Conservation (phyloP, 2,113 vertebrate species). For the Stictonetta naevosa region DNA sequence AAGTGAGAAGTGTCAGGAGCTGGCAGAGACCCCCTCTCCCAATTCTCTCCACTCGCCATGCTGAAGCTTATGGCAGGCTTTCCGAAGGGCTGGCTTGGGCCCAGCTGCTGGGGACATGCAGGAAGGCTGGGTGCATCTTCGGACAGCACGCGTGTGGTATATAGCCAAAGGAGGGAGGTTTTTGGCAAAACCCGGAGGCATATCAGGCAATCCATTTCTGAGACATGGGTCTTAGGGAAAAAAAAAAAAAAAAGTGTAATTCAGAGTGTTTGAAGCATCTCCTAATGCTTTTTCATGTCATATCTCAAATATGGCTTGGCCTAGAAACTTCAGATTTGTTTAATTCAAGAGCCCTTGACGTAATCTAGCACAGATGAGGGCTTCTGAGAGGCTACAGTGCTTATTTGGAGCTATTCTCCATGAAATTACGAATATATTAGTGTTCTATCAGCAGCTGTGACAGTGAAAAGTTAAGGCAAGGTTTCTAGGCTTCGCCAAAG, state of each 20-base stretch:
- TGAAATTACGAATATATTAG: constrained; percentile 64
- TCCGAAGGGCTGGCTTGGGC: not conserved
- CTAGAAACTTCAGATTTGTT: constrained; percentile 79
- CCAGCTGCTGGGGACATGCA: not conserved
- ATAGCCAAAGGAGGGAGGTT: not conserved
- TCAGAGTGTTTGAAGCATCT: constrained; percentile 66
- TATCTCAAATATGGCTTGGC: constrained; percentile 71
- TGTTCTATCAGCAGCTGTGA: constrained; percentile 35
- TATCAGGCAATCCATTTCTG: constrained; percentile 42
- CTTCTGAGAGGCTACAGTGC: constrained; percentile 58
- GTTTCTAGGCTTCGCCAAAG: constrained; percentile 51
- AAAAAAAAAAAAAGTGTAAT: constrained; percentile 54
- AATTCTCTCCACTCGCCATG: not conserved
- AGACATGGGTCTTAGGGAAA: constrained; percentile 59
- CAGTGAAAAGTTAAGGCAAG: constrained; percentile 26
- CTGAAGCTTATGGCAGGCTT: not conserved
- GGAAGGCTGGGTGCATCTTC: not conserved
- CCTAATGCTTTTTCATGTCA: constrained; percentile 73
- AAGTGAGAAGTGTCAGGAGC: not conserved
- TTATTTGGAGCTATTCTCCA: constrained; percentile 66
- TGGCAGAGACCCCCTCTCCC: not conserved
- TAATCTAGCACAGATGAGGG: constrained; percentile 71
- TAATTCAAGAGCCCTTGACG: constrained; percentile 72
- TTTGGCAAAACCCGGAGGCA: constrained; percentile 2
- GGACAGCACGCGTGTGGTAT: not conserved